Evolutionary conservation across 2,113 vertebrate genomes (phyloP).

Genomic region (Plotosus lineatus): DNA sequence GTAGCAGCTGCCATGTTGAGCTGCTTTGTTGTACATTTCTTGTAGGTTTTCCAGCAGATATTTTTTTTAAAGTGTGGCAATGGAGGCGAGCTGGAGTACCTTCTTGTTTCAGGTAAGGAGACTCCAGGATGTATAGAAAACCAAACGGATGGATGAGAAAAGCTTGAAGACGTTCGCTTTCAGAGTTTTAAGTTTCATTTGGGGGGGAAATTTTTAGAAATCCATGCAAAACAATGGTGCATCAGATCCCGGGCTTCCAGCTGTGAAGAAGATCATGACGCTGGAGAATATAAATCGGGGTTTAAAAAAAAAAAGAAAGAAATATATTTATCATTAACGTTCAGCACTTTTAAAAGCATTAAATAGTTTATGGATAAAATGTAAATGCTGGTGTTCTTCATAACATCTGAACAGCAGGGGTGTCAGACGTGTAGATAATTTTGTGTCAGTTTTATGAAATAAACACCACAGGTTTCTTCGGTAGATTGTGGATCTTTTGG

Average conservation of each 20-base stretch:
- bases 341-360: neutral
- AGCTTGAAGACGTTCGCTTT: neutral
- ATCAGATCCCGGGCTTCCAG: conserved; percentile 77
- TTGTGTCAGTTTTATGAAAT: no score
- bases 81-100: conserved; percentile 90
- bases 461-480: no score
- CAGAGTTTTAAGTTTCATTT: conserved; percentile 38
- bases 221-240: conserved; percentile 75
- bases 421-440: conserved; percentile 55
- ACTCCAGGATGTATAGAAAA: conserved; percentile 22
- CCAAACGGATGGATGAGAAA: no score
- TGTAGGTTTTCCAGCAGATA: conserved; percentile 78
- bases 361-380: neutral
- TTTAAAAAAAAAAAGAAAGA: no score
- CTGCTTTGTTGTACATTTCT: conserved; percentile 89
- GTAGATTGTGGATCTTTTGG: no score
- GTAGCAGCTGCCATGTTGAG: conserved; percentile 88
- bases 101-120: conserved; percentile 88
- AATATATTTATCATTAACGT: no score
- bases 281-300: conserved; percentile 62
- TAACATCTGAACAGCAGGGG: neutral
- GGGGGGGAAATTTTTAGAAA: conserved; percentile 57
- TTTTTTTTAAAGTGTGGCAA: conserved; percentile 75
- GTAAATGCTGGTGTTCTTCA: neutral
- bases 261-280: conserved; percentile 75